A percentile compares a stretch with the other conserved stretches of the same genome.
These are phyloP conservation scores for Morus bassanus DNA, from an alignment of 2,797 vertebrate genomes.

Conservation along the genomic window DNA sequence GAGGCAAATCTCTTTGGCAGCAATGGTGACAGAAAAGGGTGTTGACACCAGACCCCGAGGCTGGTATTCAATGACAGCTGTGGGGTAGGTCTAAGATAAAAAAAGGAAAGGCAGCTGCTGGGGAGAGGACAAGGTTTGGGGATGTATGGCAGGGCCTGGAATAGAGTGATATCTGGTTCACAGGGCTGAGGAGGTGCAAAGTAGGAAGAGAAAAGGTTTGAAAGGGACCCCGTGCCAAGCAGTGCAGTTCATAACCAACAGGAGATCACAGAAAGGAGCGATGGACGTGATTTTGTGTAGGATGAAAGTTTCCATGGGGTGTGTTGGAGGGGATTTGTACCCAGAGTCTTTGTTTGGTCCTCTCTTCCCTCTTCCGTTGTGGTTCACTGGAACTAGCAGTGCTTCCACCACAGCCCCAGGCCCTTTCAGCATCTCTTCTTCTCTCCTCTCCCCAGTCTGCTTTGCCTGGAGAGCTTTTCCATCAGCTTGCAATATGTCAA, in stretches of 20 bases:
- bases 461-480: constrained; percentile 13
- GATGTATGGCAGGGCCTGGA: neutral
- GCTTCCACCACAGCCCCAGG: neutral
- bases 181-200: neutral
- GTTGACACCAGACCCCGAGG: neutral
- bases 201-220: neutral
- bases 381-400: neutral
- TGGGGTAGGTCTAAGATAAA: neutral
- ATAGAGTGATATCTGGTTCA: neutral
- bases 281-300: neutral
- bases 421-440: neutral
- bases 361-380: neutral
- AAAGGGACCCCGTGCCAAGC: neutral
- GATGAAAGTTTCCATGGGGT: neutral
- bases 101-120: neutral
- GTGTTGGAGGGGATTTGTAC: neutral
- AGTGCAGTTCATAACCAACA: neutral
- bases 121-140: neutral
- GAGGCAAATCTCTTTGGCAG: neutral
- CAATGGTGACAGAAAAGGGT: neutral
- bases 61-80: neutral
- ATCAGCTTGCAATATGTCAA: neutral
- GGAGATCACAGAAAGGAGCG: neutral
- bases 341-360: neutral
- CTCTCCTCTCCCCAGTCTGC: neutral